Evolutionary conservation across 1,140 invertebrate genomes (phyloP), one percentile per base, ranked within the genome.

Genomic region (Plodia interpunctella): DNA sequence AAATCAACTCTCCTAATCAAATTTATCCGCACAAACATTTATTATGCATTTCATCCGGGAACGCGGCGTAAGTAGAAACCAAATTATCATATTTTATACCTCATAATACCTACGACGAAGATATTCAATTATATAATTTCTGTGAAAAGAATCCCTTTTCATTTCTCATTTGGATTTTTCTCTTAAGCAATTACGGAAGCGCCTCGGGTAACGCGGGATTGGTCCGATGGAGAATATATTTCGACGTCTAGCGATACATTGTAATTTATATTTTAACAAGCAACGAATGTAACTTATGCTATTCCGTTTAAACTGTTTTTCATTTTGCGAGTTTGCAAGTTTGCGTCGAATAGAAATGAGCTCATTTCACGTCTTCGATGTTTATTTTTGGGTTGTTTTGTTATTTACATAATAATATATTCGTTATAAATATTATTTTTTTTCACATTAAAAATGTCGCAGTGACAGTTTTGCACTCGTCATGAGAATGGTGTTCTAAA

Each of bases 111-210:
- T 85, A 89, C 78, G 82, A 83, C 79, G 83, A 69, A 85, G 83
- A 87, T 87, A 89, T 89, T 89, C 84, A 85, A 89, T 89, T 89
- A 89, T 89, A 87, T 87, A 86, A 88, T 87, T 88, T 87, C 86
- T 85, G 72, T 82, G 80, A 80, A 88, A 86, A 85, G 78, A 85
- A 73, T 87, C 83, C 87, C 87, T 89, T 87, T 87, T 87, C 82
- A 87, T 89, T 89, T 89, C 87, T 89, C 87, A 89, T 89, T 89
- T 87, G 84, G 87, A 89, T 89, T 89, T 89, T 89, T 89, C 87
- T 87, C 87, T 89, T 89, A 89, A 89, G 84, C 84, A 87, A 89
- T 89, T 89, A 89, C 81, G 76, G 54, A 63, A 58, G 64, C 72
- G 85, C 83, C 82, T 72, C 70, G 67, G 83, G 83, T 74, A 75